Base-by-base conservation (phyloP, 2,797 vertebrate species). In the Myotis pilosus region DNA sequence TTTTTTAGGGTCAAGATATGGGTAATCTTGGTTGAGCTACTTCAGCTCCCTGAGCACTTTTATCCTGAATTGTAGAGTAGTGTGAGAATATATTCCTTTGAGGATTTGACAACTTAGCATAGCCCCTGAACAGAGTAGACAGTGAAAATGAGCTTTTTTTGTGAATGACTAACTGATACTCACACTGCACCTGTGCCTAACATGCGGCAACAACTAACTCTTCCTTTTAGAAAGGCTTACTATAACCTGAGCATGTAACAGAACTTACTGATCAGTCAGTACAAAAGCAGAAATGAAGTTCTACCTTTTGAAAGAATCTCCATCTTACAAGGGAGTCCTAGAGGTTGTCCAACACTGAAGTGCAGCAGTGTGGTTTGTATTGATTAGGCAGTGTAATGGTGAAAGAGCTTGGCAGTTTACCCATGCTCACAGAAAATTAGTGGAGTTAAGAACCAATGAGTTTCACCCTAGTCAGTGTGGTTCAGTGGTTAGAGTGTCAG, bases 221-320 rank as follows among this genome's bases (percentile, higher is more conserved):
- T 89, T 92, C n/a, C 41, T 90, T 95, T 84, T 25, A 33, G 71
- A 51, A 94, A 92, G 62, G 8, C 66, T 91, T 92, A 16, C 51
- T 79, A 1, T 69, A 81, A 64, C 28, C 87, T 89, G 33, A 6
- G 8, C 71, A 90, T 94, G n/a, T 76, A 36, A 86, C 71, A 87
- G 68, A 83, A 78, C 80, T 72, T 83, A 68, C 20, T 85, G 33
- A 75, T 49, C 41, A 41, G 7, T 41, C 78, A 33, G 51, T 78
- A 86, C 49, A 84, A 88, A 95, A 89, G 36, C 68, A 79, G 8
- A 38, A 82, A 30, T 23, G 28, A 96, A 79, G 92, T n/a, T 86
- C 66, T 93, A 66, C 17, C 66, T 90, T 89, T 60, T 78, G 20
- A 23, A 92, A 91, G 57, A 88, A 33, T 41, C 25, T 62, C 44